phyloP scores from a whole-genome alignment of 2,113 vertebrate species.

The Cygnus buccinator region DNA sequence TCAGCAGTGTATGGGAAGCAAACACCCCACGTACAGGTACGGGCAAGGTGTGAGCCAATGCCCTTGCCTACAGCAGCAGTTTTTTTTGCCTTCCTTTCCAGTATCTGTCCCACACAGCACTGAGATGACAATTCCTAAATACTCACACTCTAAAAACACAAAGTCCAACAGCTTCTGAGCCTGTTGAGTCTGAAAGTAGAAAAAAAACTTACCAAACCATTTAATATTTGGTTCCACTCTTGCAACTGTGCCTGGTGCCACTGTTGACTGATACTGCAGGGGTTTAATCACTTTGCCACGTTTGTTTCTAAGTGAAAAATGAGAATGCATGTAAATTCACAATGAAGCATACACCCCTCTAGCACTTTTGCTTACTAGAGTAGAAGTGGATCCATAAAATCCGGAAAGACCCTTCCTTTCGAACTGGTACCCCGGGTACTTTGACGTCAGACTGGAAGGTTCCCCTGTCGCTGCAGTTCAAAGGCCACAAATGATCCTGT shows the following conservation, averaged over 20 bases:
- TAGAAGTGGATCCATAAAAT: background rate
- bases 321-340: background rate
- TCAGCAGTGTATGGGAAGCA: accelerated
- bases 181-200: background rate
- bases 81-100: background rate
- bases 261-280: constrained; percentile 89
- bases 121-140: accelerated
- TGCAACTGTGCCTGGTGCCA: constrained; percentile 91
- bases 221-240: constrained; percentile 98
- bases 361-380: background rate
- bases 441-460: background rate
- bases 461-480: background rate
- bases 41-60: accelerated
- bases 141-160: background rate
- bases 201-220: constrained; percentile 92
- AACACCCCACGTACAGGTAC: background rate
- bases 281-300: constrained; percentile 90
- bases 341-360: background rate
- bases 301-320: constrained; percentile 80
- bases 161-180: background rate
- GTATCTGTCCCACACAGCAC: background rate
- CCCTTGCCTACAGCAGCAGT: accelerated
- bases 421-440: background rate
- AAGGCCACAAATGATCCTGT: background rate
- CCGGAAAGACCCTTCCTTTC: background rate